Evolutionary conservation across 2,797 vertebrate genomes (phyloP), one percentile per base, ranked within the genome.

Genomic region (Arctocebus calabarensis): DNA sequence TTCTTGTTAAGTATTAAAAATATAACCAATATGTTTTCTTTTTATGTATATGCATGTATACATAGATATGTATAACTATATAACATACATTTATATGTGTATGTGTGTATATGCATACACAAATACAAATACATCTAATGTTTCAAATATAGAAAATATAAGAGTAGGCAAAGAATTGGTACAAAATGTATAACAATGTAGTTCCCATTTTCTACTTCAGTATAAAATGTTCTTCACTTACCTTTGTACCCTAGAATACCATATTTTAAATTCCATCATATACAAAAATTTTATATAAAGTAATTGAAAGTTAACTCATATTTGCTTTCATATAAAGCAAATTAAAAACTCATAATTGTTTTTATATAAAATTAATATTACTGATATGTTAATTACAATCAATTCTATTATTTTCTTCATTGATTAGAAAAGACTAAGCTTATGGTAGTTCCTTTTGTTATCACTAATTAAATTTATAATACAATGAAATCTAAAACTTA

Each of bases 141-240:
- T 91, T 84, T 78, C n/a, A 77, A 82, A 71, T 84, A 61, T 66
- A 84, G 45, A 84, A 90, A 52, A 43, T 66, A 73, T 10, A 73
- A 43, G 55, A 34, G 27, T 66, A 14, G 43, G n/a, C 29, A 64
- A 71, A 84, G 25, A 93, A 48, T 57, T 70, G 57, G 29, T 10
- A 16, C 4, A 66, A 88, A 90, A 48, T 66, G 4, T 34, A 14
- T 34, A 77, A 75, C 23, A 79, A 66, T 71, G 4, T 23, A 73
- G 2, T 87, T 45, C 5, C 13, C 22, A 61, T 83, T 83, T 78
- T 43, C 23, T 48, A n/a, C 12, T 23, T 85, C 37, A 57, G 4
- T 48, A 14, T 48, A 57, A 78, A 88, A 61, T 84, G 16, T 88
- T 78, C 17, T 90, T n/a, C 37, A 43, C 2, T 70, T 55, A 73